phyloP scores from a whole-genome alignment of 2,797 vertebrate genomes.

The Spheniscus humboldti region DNA sequence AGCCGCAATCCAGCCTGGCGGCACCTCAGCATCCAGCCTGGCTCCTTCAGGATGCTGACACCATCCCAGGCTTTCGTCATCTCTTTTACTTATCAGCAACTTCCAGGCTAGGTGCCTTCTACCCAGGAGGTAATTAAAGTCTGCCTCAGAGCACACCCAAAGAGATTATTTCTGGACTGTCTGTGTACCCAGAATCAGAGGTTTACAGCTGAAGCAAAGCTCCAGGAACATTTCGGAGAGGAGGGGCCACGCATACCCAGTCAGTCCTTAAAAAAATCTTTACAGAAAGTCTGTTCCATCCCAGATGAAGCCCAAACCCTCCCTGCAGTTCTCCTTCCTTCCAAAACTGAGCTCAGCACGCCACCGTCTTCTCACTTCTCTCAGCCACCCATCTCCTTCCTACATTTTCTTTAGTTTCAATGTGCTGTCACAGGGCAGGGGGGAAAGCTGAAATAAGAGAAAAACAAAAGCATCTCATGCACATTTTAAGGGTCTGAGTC shows the following conservation, averaged over 20 bases:
- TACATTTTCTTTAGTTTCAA: background rate
- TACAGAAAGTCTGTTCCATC: background rate
- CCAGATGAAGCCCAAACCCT: background rate
- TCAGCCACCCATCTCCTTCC: background rate
- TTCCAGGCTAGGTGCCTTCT: background rate
- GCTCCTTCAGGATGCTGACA: background rate
- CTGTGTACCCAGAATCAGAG: background rate
- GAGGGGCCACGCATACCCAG: fast-evolving
- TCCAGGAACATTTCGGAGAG: background rate
- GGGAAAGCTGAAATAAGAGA: background rate
- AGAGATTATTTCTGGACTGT: background rate
- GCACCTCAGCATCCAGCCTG: background rate
- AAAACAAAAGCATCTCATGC: background rate
- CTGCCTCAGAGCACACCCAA: background rate
- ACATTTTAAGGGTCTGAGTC: background rate
- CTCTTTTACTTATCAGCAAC: constrained; percentile 10
- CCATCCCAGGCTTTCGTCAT: background rate
- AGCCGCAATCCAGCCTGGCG: fast-evolving
- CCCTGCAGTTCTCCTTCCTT: background rate
- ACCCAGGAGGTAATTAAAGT: background rate
- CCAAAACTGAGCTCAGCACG: background rate
- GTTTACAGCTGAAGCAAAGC: background rate
- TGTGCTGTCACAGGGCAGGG: background rate
- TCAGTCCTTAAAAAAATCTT: background rate
- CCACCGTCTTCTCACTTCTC: background rate